These are phyloP conservation scores for Steinernema khuongi DNA, from an alignment of 1,140 invertebrate species.

Conservation along the genomic window DNA sequence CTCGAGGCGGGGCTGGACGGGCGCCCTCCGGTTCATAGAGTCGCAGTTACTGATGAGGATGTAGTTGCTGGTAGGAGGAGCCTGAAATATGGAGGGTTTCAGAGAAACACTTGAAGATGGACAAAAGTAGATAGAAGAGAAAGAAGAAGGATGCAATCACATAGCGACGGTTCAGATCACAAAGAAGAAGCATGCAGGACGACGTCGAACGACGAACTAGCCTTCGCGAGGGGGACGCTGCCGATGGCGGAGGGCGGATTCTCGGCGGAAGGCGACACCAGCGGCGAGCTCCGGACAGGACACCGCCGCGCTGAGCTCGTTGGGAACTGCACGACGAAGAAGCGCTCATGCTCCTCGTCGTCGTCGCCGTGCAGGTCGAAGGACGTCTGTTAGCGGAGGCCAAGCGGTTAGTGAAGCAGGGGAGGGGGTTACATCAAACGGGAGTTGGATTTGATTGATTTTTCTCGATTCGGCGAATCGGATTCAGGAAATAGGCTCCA, in stretches of 20 bases:
- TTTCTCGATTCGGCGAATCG: too few relatives aligned
- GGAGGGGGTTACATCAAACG: too few relatives aligned
- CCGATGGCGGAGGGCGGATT: background rate
- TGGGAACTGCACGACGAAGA: background rate
- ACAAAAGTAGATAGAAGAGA: background rate
- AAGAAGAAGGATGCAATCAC: background rate
- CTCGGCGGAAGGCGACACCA: background rate
- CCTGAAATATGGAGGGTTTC: background rate
- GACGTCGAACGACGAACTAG: background rate
- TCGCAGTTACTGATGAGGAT: background rate
- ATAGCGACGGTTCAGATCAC: background rate
- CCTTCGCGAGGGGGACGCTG: background rate
- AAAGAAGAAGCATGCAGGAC: background rate
- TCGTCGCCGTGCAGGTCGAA: background rate
- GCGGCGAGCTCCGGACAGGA: background rate
- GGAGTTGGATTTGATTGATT: too few relatives aligned
- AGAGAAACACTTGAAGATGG: background rate
- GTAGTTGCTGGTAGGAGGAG: background rate
- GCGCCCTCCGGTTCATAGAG: background rate
- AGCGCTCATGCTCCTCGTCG: background rate
- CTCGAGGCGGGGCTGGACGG: background rate
- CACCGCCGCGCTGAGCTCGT: background rate
- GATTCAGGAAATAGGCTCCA: too few relatives aligned
- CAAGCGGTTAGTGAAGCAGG: too few relatives aligned
- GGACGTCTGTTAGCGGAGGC: background rate